Percentiles rank a stretch among this genome's conserved stretches.
These are phyloP conservation scores for Mesopsocus fuscifrons DNA, from an alignment of 2,888 invertebrate genomes.

Conservation along the genomic window DNA sequence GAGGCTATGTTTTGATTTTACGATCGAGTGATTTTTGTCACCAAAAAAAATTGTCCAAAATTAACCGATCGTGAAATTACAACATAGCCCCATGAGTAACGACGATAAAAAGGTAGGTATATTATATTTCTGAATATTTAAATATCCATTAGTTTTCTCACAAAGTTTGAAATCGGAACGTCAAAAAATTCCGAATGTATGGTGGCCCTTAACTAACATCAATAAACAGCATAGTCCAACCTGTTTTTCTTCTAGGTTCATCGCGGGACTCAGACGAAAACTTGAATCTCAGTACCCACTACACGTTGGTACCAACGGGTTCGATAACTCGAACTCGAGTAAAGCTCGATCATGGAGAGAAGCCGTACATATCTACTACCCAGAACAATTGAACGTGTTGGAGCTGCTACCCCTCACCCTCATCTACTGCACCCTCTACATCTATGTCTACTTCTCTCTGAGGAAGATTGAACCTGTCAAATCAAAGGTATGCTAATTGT, in stretches of 20 bases:
- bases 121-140: too few relatives aligned
- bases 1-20: too few relatives aligned
- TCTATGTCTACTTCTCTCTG: constrained; percentile 90
- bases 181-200: too few relatives aligned
- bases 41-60: too few relatives aligned
- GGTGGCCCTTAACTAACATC: too few relatives aligned
- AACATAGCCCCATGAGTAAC: too few relatives aligned
- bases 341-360: constrained; percentile 21
- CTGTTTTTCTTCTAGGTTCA: constrained; percentile 47
- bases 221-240: too few relatives aligned
- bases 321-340: constrained; percentile 10
- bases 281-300: constrained; percentile 51
- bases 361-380: constrained; percentile 64
- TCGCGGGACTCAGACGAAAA: constrained; percentile 51
- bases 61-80: too few relatives aligned
- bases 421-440: constrained; percentile 68
- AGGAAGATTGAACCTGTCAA: constrained; percentile 87
- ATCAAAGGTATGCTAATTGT: constrained; percentile 65
- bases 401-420: constrained; percentile 70
- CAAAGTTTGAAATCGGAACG: too few relatives aligned
- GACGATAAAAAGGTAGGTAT: too few relatives aligned
- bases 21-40: too few relatives aligned
- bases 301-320: constrained; percentile 22
- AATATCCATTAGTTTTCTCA: too few relatives aligned
- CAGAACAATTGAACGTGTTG: constrained; percentile 67